Conservation (phyloP, 30 jellyfish, hydroid and myxozoan species). For the Hydra vulgaris region DNA sequence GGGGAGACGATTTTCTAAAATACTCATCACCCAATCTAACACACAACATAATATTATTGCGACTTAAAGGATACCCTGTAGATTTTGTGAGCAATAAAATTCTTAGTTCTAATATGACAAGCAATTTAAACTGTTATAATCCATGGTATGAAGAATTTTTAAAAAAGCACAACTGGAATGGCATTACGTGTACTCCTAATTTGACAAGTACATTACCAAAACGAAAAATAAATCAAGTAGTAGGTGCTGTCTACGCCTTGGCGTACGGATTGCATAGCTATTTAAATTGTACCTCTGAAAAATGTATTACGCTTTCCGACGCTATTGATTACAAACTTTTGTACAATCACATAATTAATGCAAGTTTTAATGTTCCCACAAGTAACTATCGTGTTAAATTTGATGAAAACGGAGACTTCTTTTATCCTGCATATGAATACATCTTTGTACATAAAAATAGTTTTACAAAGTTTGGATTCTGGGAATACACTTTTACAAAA, state of each 20-base stretch:
- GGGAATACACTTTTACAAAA: slow-evolving; percentile 5
- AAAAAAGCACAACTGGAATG: no score
- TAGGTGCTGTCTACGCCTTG: slow-evolving; percentile 68
- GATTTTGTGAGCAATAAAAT: no score
- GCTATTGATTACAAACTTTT: slow-evolving; percentile 4
- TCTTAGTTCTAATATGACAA: no score
- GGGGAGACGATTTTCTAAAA: no score
- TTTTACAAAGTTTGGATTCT: slow-evolving; percentile 6
- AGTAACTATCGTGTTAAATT: slow-evolving; percentile 29
- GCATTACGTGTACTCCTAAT: background rate
- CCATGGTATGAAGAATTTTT: background rate
- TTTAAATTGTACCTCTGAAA: slow-evolving; percentile 2
- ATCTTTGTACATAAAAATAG: no score
- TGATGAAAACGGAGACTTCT: slow-evolving; percentile 35
- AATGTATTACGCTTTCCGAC: background rate
- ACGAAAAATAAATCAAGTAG: slow-evolving; percentile 45
- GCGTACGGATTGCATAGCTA: slow-evolving; percentile 43
- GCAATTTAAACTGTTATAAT: slow-evolving; percentile 1
- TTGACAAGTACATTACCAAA: background rate
- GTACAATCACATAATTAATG: slow-evolving; percentile 17
- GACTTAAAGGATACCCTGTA: no score
- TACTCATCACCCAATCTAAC: no score
- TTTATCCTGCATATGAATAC: background rate
- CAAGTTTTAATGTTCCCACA: slow-evolving; percentile 28
- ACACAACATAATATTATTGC: no score